Evolutionary conservation across 2,888 invertebrate genomes (phyloP), one percentile per base, ranked within the genome.

Genomic region (Gibbula magus): DNA sequence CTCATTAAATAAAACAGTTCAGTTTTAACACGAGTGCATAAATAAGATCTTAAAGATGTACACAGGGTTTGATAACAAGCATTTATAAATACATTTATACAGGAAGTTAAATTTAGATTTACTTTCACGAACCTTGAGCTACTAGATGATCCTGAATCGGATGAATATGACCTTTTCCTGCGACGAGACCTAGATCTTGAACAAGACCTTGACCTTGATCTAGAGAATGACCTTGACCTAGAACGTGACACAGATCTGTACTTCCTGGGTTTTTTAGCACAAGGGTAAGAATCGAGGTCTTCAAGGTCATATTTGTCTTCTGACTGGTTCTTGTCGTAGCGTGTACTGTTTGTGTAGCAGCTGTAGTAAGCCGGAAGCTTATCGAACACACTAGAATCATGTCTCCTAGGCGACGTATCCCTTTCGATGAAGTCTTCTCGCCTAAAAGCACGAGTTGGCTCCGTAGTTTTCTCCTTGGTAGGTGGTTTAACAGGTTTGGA

Each of bases 301-400:
- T 35, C 70, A 18, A 51, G 16, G 39, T 56, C 35, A 52, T 66
- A 70, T n/a, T 52, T 32, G 52, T 22, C 61, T 4, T 70, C 67
- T 4, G 29, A 16, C 54, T 53, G 52, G 18, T 22, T 54, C 8
- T 79, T 83, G 77, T 91, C 91, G 76, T 92, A 92, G 61, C 88
- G 89, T 4, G 90, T 90, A 84, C 91, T 92, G 83, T 92, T 92
- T 25, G 91, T 91, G 83, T 91, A 92, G 82, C 90, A 90, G 79
- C 88, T 89, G 81, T 89, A 87, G 83, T 92, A 91, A 29, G 89
- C 89, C 2, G 92, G 92, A 39, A 92, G 81, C 84, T 91, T 91
- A 81, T 86, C 86, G 77, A 86, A 89, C 2, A 85, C 76, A 13
- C 77, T 54, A 20, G 70, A 39, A 18, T 81, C 75, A 32, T 85